Evolutionary conservation across 2,797 vertebrate species (phyloP).

Genomic region (Dicrostonyx torquatus): DNA sequence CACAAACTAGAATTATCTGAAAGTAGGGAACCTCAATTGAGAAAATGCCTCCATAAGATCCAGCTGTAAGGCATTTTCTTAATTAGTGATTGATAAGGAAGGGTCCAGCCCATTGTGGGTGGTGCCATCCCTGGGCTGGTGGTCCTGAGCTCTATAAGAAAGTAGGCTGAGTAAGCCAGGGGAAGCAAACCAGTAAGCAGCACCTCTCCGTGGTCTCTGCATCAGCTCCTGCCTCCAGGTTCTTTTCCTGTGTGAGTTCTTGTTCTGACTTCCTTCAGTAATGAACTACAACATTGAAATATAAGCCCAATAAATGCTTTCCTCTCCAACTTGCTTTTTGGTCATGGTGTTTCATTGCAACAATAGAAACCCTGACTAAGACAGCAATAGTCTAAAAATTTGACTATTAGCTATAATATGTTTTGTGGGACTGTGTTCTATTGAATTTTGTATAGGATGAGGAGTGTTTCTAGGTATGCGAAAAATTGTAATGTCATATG

Average conservation of each 20-base stretch:
- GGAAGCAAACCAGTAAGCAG: not conserved
- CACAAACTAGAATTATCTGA: not conserved
- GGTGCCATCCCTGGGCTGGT: not conserved
- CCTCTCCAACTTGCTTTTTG: not conserved
- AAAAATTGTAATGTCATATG: conserved; percentile 55
- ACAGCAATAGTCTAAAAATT: not conserved
- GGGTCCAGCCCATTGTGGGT: not conserved
- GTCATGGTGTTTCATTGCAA: not conserved
- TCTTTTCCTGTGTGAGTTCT: not conserved
- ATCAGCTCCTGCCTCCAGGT: not conserved
- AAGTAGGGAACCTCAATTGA: not conserved
- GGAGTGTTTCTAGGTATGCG: conserved; percentile 31
- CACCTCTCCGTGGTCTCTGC: not conserved
- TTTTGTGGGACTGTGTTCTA: conserved; percentile 38
- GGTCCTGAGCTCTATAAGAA: not conserved
- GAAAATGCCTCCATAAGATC: not conserved
- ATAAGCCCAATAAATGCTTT: not conserved
- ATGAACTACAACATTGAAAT: not conserved
- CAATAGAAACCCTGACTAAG: not conserved
- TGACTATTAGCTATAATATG: conserved; percentile 30
- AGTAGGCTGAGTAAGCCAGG: not conserved
- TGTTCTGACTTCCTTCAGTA: not conserved
- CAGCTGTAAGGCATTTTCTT: not conserved
- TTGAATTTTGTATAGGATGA: conserved; percentile 36
- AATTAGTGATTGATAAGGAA: not conserved